These are phyloP conservation scores for Periparus ater DNA, from an alignment of 2,797 vertebrate species.

Conservation along the genomic window DNA sequence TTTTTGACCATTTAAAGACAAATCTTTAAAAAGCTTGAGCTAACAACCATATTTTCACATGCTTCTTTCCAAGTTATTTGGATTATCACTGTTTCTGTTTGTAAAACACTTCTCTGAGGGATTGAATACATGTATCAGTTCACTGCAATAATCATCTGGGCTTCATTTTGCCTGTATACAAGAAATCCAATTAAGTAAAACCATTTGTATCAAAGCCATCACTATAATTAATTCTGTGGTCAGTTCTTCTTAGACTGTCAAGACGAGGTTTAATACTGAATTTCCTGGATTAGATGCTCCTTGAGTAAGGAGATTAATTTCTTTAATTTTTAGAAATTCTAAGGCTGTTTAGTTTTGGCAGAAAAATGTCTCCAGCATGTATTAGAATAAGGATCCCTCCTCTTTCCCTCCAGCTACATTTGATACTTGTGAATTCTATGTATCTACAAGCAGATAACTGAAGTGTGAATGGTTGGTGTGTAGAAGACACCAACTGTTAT, in stretches of 20 bases:
- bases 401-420: neutral
- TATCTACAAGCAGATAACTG: neutral
- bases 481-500: neutral
- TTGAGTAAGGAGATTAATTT: neutral
- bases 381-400: neutral
- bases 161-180: conserved; percentile 1
- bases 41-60: neutral
- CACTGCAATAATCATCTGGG: neutral
- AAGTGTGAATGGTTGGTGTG: neutral
- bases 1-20: neutral
- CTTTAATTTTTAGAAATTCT: neutral
- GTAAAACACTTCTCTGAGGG: neutral
- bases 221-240: conserved; percentile 4
- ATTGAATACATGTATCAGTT: neutral
- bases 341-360: neutral
- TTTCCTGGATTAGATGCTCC: neutral
- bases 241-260: neutral
- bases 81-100: neutral
- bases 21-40: neutral
- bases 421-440: neutral
- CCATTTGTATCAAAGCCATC: neutral
- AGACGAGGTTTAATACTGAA: neutral
- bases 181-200: conserved; percentile 16
- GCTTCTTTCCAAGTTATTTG: neutral
- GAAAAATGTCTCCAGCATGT: neutral